phyloP scores from a whole-genome alignment of 92 coral and sea anemone species.

The Chrysogorgia sp. region DNA sequence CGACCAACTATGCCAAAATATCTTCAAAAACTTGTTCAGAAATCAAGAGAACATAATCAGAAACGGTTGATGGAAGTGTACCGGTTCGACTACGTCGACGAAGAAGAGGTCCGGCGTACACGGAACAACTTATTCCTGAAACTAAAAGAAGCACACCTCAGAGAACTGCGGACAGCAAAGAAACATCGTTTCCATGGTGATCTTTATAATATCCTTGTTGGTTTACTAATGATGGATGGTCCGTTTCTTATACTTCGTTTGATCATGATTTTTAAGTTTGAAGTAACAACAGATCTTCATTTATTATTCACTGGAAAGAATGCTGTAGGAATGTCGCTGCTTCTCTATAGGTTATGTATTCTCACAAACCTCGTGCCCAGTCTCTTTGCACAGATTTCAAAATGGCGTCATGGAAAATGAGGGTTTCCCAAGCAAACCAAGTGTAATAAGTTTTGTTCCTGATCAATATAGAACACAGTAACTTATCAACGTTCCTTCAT shows the following conservation, averaged over 20 bases:
- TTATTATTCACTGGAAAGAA: slow-evolving; percentile 94
- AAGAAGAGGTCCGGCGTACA: not conserved
- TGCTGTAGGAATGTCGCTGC: slow-evolving; percentile 79
- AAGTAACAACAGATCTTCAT: slow-evolving; percentile 75
- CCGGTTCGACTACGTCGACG: slow-evolving; percentile 26
- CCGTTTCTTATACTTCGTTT: slow-evolving; percentile 89
- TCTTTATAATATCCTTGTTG: slow-evolving; percentile 82
- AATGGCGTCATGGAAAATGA: too few species aligned
- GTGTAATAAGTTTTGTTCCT: too few species aligned
- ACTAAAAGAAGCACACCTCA: slow-evolving; percentile 74
- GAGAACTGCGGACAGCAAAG: slow-evolving; percentile 73
- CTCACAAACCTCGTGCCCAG: too few species aligned
- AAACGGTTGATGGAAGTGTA: slow-evolving; percentile 31
- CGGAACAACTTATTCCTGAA: slow-evolving; percentile 17
- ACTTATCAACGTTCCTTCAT: too few species aligned
- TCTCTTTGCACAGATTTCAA: too few species aligned
- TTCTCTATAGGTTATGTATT: slow-evolving; percentile 71
- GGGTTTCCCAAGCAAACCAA: too few species aligned
- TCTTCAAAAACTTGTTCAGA: slow-evolving; percentile 33
- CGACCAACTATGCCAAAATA: slow-evolving; percentile 43
- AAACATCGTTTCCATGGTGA: slow-evolving; percentile 80
- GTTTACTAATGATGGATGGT: slow-evolving; percentile 96
- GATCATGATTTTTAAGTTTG: slow-evolving; percentile 68
- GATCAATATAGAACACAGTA: too few species aligned
- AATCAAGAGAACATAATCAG: slow-evolving; percentile 35